Percentiles rank a stretch among this genome's conserved stretches.
Evolutionary conservation across 2,888 invertebrate genomes (phyloP).

Genomic region (Eurytoma californica): DNA sequence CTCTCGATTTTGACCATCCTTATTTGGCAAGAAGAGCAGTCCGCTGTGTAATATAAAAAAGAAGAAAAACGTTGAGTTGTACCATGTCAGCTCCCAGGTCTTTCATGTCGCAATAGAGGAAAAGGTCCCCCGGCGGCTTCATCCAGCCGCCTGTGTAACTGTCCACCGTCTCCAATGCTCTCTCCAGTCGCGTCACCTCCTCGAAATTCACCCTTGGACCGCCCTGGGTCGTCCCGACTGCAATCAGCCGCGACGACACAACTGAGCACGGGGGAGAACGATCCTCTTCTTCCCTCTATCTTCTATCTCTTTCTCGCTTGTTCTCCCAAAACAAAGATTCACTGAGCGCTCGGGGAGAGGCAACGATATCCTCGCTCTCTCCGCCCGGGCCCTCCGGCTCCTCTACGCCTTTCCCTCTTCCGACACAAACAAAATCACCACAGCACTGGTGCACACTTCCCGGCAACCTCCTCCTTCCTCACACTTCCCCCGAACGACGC

Average conservation of each 20-base stretch:
- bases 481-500: background rate
- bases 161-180: conserved; percentile 74
- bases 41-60: background rate
- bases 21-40: background rate
- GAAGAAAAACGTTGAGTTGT: conserved; percentile 57
- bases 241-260: conserved; percentile 52
- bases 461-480: conserved; percentile 5
- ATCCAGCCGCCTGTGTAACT: conserved; percentile 76
- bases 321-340: conserved; percentile 9
- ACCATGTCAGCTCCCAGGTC: conserved; percentile 90
- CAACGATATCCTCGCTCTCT: background rate
- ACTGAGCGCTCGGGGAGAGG: background rate
- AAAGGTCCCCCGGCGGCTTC: conserved; percentile 83
- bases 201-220: conserved; percentile 69
- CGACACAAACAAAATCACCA: background rate
- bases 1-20: too few relatives aligned
- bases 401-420: background rate
- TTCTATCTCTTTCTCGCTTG: background rate
- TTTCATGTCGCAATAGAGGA: conserved; percentile 85
- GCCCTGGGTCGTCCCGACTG: conserved; percentile 56
- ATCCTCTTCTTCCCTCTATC: conserved; percentile 7
- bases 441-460: conserved; percentile 11
- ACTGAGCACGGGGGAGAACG: conserved; percentile 32
- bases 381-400: background rate
- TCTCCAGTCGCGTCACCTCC: conserved; percentile 67